Evolutionary conservation across 2,888 invertebrate genomes (phyloP), one percentile per base, ranked within the genome.

Genomic region (Pollenia amentaria): DNA sequence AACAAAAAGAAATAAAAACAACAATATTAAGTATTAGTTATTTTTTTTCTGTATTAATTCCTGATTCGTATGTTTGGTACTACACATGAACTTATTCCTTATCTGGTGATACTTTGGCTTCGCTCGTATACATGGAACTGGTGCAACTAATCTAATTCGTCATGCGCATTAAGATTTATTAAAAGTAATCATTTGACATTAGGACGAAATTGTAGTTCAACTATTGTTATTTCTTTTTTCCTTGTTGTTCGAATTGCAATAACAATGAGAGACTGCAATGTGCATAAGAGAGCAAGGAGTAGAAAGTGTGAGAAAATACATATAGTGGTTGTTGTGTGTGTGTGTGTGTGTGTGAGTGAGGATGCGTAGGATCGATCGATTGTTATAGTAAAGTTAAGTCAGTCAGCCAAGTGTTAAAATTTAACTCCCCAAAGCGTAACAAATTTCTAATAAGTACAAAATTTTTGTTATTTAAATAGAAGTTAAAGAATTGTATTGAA

Each of bases 101-200:
- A 73, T 81, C 73, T 75, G 75, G 29, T 77, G 18, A 65, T 77
- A 18, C n/a, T 48, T 55, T 18, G 42, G 48, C 16, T 64, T 57
- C 53, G 42, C 16, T 29, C 53, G 70, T 69, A 16, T 70, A 81
- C 83, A 86, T 85, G 87, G 81, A 88, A 87, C 85, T 87, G 88
- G 88, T 89, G 88, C 73, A 88, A 88, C 88, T 82, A 89, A 93
- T 92, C 91, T 90, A 91, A 91, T 93, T 93, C 92, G 93, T 93
- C 90, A 91, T 92, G 91, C 92, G 90, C 92, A 92, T 93, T 93
- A 92, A 90, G 91, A 92, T 92, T 91, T 92, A 93, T 92, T 93
- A 91, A 92, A 92, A 91, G 92, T 92, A 92, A 93, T 93, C 93
- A 93, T 93, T 92, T 92, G 92, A 93, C 93, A 93, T 92, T 92